phyloP scores from a whole-genome alignment of 2,888 invertebrate genomes.

The Drosophila birchii region DNA sequence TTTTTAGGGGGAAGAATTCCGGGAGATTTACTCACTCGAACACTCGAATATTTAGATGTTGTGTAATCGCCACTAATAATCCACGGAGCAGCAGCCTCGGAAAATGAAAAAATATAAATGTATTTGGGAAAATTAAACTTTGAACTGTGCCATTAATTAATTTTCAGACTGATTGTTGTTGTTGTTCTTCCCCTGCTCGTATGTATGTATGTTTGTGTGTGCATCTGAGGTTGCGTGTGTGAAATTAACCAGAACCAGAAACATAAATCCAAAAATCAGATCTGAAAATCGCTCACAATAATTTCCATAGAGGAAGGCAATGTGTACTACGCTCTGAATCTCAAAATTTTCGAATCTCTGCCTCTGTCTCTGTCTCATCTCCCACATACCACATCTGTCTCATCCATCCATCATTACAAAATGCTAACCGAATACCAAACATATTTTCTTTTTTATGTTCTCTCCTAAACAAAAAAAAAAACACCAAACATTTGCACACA shows the following conservation, averaged over 20 bases:
- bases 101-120: conserved; percentile 55
- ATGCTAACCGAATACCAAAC: conserved; percentile 75
- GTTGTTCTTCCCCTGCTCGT: conserved; percentile 5
- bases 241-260: conserved; percentile 53
- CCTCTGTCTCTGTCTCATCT: conserved; percentile 6
- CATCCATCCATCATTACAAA: conserved; percentile 48
- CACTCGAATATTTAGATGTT: conserved; percentile 58
- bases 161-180: conserved; percentile 32
- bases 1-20: conserved; percentile 30
- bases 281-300: conserved; percentile 60
- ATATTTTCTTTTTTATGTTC: conserved; percentile 74
- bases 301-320: conserved; percentile 65
- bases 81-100: conserved; percentile 37
- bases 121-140: conserved; percentile 73
- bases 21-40: conserved; percentile 27
- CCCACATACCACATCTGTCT: conserved; percentile 51
- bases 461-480: conserved; percentile 36
- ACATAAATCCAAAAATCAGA: conserved; percentile 31
- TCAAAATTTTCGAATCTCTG: neutral
- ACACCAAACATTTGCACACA: conserved; percentile 47
- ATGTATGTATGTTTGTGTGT: conserved; percentile 23
- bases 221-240: conserved; percentile 44
- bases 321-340: conserved; percentile 24
- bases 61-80: conserved; percentile 72
- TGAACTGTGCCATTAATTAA: conserved; percentile 79